Base-by-base conservation (phyloP, 2,888 invertebrate species). In the Exephanes ischioxanthus region DNA sequence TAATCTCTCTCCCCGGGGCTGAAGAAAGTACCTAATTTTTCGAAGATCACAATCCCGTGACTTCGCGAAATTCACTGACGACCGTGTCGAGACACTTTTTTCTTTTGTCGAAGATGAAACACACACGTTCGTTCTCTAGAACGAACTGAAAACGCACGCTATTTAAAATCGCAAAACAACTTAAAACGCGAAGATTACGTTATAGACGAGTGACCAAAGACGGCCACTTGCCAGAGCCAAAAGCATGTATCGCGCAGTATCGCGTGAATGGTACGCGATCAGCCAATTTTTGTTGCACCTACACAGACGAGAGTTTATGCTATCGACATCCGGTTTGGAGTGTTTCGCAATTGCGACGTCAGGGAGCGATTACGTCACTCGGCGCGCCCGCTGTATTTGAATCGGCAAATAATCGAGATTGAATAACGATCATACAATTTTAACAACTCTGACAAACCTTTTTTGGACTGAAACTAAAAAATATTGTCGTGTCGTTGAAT, bases 171-270 rank as follows among this genome's bases (percentile, higher is more conserved):
- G 7, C 41, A 19, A 41, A 37, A 33, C 19, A 67, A 67, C 41
- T 41, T 41, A 37, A 67, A 67, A 67, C 19, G 11, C 41, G 67
- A 67, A 19, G 63, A 67, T 67, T 67, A 41, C 67, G 67, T 67
- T 67, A n/a, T 37, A 19, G 66, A 67, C 51, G 53, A 77, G 67
- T 77, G 77, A 77, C 77, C 67, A 77, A 77, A 77, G 71, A 79
- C 79, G 71, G 79, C 79, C 75, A 73, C 80, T 82, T 82, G 70
- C 70, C 81, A 70, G 61, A 70, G 70, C 70, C n/a, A 70, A 75
- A 81, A 72, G 67, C 68, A 45, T 26, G 14, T 66, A 51, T 33
- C 51, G 41, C 63, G 66, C 33, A 80, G 19, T 41, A 73, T 73
- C 61, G 61, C 30, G 61, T 61, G 58, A 72, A 53, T 63, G 26